Evolutionary conservation across 2,888 invertebrate genomes (phyloP).

Genomic region (Ectropis crepuscularia): DNA sequence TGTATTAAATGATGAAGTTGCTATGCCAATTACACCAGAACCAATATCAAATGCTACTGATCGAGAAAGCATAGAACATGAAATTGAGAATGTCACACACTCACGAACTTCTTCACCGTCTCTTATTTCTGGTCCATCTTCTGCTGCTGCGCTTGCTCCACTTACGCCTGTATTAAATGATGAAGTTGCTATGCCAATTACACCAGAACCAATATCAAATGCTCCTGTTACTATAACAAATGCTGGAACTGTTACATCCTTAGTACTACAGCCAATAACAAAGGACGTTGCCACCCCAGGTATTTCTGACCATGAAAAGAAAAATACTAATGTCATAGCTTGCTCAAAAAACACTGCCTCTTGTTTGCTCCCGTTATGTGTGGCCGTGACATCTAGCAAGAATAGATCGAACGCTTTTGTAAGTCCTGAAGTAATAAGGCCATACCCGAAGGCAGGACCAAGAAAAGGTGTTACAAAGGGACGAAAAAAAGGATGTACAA

Average conservation of each 20-base stretch:
- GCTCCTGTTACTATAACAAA: not conserved
- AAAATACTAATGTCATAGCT: not conserved
- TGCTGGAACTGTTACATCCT: too few relatives aligned
- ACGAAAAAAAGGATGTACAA: too few relatives aligned
- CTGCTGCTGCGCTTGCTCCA: slow-evolving; percentile 3
- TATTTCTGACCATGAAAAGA: slow-evolving; percentile 6
- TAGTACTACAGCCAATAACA: too few relatives aligned
- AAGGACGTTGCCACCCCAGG: not conserved
- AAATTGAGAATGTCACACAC: slow-evolving; percentile 3
- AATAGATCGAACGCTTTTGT: slow-evolving; percentile 3
- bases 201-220: slow-evolving; percentile 2
- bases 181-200: slow-evolving; percentile 1
- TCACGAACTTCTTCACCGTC: slow-evolving; percentile 3
- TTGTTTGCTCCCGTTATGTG: slow-evolving; percentile 1
- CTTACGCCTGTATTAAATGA: not conserved
- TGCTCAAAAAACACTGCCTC: not conserved
- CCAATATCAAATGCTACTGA: slow-evolving; percentile 3
- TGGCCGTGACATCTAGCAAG: not conserved
- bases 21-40: slow-evolving; percentile 1
- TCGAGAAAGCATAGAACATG: too few relatives aligned
- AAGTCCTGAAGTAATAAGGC: not conserved
- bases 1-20: slow-evolving; percentile 1
- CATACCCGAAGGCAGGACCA: too few relatives aligned
- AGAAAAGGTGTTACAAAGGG: too few relatives aligned
- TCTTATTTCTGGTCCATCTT: slow-evolving; percentile 1